Conservation (phyloP, 2,888 invertebrate genomes). For the Rotaria sp. region DNA sequence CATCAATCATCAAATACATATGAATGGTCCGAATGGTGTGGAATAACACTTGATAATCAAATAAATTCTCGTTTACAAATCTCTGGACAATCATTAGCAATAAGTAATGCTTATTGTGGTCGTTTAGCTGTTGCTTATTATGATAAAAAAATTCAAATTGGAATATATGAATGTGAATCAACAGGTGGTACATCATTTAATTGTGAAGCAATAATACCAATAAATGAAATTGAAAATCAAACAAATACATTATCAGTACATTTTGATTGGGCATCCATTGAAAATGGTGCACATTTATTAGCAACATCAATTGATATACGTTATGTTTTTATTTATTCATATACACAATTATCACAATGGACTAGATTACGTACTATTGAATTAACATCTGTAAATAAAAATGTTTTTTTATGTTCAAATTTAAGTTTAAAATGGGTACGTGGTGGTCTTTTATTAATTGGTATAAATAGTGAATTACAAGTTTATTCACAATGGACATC, state of each 20-base stretch:
- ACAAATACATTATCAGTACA: constrained; percentile 62
- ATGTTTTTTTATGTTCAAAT: constrained; percentile 71
- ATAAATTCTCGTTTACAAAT: constrained; percentile 17
- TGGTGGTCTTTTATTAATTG: constrained; percentile 91
- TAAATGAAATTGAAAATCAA: background rate
- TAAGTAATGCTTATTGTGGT: constrained; percentile 93
- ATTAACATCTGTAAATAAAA: constrained; percentile 74
- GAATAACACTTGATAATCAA: background rate
- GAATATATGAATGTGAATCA: constrained; percentile 94
- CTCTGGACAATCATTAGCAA: constrained; percentile 52
- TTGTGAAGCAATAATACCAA: constrained; percentile 72
- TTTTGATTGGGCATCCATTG: constrained; percentile 96
- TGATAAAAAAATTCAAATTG: constrained; percentile 58
- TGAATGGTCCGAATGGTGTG: constrained; percentile 74
- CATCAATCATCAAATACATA: constrained; percentile 54
- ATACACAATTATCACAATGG: constrained; percentile 62
- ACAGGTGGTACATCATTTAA: constrained; percentile 83
- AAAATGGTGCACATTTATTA: constrained; percentile 92
- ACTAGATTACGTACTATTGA: constrained; percentile 86
- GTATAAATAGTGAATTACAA: constrained; percentile 99
- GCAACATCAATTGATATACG: constrained; percentile 76
- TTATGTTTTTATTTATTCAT: constrained; percentile 76
- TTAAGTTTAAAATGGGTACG: constrained; percentile 98
- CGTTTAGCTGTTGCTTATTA: constrained; percentile 94
- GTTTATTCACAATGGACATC: constrained; percentile 87